A percentile compares a stretch with the other conserved stretches of the same genome.
These are phyloP conservation scores for Tetragonula clypearis DNA, from an alignment of 1,140 invertebrate genomes.

Conservation along the genomic window DNA sequence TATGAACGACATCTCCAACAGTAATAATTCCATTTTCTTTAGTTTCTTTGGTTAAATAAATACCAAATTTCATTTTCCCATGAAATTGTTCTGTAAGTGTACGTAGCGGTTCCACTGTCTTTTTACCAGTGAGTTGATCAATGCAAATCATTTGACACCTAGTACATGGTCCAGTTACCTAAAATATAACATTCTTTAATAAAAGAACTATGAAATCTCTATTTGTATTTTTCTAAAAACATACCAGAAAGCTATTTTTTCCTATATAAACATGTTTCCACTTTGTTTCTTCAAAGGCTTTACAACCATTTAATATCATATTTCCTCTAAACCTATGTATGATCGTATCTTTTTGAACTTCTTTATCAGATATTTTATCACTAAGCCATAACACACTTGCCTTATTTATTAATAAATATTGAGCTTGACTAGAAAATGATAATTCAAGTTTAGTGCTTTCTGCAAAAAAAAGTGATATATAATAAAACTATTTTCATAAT, in stretches of 20 bases:
- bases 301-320: conserved; percentile 84
- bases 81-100: conserved; percentile 88
- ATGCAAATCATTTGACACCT: conserved; percentile 98
- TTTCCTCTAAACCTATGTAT: conserved; percentile 87
- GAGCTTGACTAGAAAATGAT: conserved; percentile 93
- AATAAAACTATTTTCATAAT: not conserved
- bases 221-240: not conserved
- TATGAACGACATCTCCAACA: conserved; percentile 70
- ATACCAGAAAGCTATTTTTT: conserved; percentile 85
- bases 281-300: conserved; percentile 89
- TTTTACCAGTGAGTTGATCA: conserved; percentile 91
- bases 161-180: conserved; percentile 90
- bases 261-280: conserved; percentile 89
- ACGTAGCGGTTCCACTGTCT: conserved; percentile 91
- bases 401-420: conserved; percentile 91
- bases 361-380: conserved; percentile 83
- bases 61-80: conserved; percentile 90
- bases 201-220: not conserved
- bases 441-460: conserved; percentile 80
- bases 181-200: conserved; percentile 34
- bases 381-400: conserved; percentile 88
- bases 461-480: conserved; percentile 51
- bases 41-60: conserved; percentile 83
- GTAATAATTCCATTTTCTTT: conserved; percentile 61
- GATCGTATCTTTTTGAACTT: conserved; percentile 82